Percentiles rank a stretch among this genome's conserved stretches.
Conservation (phyloP, 2,797 vertebrate genomes). For the Botia kubotai region DNA sequence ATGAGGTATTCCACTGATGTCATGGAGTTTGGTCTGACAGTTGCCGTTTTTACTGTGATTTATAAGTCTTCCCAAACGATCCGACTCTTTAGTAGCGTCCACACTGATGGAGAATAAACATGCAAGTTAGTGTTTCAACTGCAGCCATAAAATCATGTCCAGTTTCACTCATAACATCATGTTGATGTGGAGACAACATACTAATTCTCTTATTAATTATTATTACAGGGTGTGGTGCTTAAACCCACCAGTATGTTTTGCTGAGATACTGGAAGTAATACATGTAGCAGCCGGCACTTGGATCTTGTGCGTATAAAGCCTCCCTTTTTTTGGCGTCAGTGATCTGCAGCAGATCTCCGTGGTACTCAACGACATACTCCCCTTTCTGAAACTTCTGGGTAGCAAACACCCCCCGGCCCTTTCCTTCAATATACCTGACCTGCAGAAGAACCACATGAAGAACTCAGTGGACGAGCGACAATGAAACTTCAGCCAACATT, state of each 20-base stretch:
- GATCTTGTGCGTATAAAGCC: conserved; percentile 89
- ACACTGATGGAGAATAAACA: conserved; percentile 75
- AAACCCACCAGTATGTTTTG: conserved; percentile 93
- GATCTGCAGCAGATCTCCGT: conserved; percentile 94
- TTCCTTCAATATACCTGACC: conserved; percentile 94
- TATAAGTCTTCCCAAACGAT: conserved; percentile 89
- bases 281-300: conserved; percentile 97
- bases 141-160: no score
- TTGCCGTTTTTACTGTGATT: conserved; percentile 98
- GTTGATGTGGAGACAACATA: no score
- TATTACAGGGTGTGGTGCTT: conserved; percentile 24
- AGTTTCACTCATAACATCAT: no score
- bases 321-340: conserved; percentile 90
- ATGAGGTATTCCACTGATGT: conserved; percentile 89
- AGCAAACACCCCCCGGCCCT: conserved; percentile 93
- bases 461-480: neutral
- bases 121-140: neutral
- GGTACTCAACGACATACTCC: conserved; percentile 97
- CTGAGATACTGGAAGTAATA: conserved; percentile 98
- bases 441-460: conserved; percentile 57
- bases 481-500: neutral
- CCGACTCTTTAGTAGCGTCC: conserved; percentile 91
- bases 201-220: no score
- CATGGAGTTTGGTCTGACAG: conserved; percentile 96
- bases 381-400: conserved; percentile 89